phyloP scores from a whole-genome alignment of 1,140 invertebrate species.

The Ylistrum balloti region DNA sequence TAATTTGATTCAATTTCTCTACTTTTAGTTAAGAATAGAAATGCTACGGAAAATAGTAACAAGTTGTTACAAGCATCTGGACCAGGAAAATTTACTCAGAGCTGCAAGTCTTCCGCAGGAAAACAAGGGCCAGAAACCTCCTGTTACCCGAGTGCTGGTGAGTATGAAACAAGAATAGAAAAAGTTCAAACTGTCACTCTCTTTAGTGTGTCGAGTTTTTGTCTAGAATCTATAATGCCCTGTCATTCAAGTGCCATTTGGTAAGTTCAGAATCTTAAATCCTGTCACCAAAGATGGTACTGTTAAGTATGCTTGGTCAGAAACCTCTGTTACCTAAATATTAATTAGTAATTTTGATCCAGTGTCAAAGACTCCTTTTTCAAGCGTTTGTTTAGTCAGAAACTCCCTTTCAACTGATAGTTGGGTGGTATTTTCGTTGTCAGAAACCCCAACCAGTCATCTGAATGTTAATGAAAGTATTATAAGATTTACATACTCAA shows the following conservation, averaged over 20 bases:
- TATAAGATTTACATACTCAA: too few species aligned
- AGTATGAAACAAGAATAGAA: background rate
- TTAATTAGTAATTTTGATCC: background rate
- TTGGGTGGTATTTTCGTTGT: background rate
- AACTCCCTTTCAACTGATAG: background rate
- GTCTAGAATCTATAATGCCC: background rate
- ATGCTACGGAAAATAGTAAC: constrained; percentile 44
- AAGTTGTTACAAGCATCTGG: constrained; percentile 56
- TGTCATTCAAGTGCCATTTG: background rate
- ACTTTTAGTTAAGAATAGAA: constrained; percentile 41
- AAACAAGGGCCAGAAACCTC: constrained; percentile 19
- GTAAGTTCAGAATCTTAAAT: too few species aligned
- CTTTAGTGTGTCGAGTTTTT: too few species aligned
- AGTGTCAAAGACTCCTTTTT: background rate
- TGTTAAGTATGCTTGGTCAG: too few species aligned
- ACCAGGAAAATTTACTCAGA: constrained; percentile 46
- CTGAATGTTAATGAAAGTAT: background rate
- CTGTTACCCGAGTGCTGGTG: background rate
- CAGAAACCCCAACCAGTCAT: background rate
- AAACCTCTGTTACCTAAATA: background rate
- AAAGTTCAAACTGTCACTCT: too few species aligned
- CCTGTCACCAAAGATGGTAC: too few species aligned
- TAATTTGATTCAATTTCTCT: background rate
- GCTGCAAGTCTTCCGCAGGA: constrained; percentile 16
- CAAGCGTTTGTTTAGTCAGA: background rate